phyloP scores from a whole-genome alignment of 2,797 vertebrate species.

The Emys orbicularis region DNA sequence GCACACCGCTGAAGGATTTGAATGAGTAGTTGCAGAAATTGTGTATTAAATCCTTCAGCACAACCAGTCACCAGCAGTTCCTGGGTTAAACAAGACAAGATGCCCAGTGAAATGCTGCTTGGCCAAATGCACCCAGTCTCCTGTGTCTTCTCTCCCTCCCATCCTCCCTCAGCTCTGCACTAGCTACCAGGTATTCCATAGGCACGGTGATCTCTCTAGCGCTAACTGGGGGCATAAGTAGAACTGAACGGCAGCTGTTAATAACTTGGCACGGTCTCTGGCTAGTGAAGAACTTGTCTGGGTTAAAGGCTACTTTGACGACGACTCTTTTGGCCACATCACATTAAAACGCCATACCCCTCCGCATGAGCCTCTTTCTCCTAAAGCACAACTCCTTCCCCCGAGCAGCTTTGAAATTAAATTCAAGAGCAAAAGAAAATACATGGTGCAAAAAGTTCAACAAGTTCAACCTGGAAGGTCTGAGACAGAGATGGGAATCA shows the following conservation, averaged over 20 bases:
- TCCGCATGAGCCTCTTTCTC: neutral
- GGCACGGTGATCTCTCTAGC: neutral
- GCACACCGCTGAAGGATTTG: neutral
- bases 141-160: neutral
- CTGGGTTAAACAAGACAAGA: neutral
- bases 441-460: fast-evolving
- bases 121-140: neutral
- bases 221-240: neutral
- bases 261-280: neutral
- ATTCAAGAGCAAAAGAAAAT: neutral
- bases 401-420: fast-evolving
- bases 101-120: neutral
- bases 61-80: neutral
- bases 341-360: neutral
- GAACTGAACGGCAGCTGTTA: neutral
- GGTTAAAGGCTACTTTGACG: neutral
- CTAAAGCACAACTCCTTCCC: neutral
- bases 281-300: neutral
- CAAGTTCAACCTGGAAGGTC: neutral
- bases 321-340: neutral
- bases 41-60: neutral
- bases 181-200: neutral
- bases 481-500: neutral
- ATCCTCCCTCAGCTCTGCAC: neutral
- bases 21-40: neutral